Percentiles rank a stretch among this genome's conserved stretches.
These are phyloP conservation scores for Tetragonisca angustula DNA, from an alignment of 2,888 invertebrate genomes.

Conservation along the genomic window DNA sequence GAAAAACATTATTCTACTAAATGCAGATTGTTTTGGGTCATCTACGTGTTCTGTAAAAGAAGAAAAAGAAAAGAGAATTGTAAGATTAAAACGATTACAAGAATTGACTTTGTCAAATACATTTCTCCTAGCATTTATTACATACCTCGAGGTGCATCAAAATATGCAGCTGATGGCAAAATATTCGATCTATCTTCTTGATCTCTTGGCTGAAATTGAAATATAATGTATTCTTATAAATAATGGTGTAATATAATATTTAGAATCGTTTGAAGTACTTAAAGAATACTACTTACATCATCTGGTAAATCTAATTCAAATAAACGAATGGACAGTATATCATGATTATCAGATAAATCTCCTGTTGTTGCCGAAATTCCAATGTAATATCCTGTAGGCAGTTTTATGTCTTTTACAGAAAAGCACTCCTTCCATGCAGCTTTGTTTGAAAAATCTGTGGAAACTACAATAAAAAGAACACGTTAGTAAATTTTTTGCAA, in stretches of 20 bases:
- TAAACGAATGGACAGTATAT: slow-evolving; percentile 95
- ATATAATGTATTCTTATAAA: neutral
- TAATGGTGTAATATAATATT: neutral
- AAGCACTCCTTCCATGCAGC: slow-evolving; percentile 98
- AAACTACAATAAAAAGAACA: slow-evolving; percentile 86
- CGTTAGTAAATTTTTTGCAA: neutral
- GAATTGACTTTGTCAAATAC: slow-evolving; percentile 1
- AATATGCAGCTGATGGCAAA: slow-evolving; percentile 94
- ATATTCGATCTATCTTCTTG: slow-evolving; percentile 92
- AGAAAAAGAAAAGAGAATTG: neutral
- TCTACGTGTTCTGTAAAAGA: slow-evolving; percentile 90
- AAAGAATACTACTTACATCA: slow-evolving; percentile 84
- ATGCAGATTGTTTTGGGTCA: slow-evolving; percentile 92
- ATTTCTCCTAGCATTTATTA: neutral
- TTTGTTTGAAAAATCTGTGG: slow-evolving; percentile 95
- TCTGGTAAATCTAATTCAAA: slow-evolving; percentile 94
- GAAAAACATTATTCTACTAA: slow-evolving; percentile 96
- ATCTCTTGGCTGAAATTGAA: slow-evolving; percentile 85
- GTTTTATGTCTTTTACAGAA: slow-evolving; percentile 92
- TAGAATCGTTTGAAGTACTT: neutral
- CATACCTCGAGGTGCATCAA: slow-evolving; percentile 93
- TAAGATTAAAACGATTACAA: slow-evolving; percentile 3
- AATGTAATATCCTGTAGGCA: slow-evolving; percentile 98
- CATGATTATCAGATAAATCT: slow-evolving; percentile 98
- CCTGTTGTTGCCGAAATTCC: slow-evolving; percentile 98